A percentile compares a stretch with the other conserved stretches of the same genome.
Evolutionary conservation across 92 coral and sea anemone species (phyloP).

Genomic region (Pocillopora meandrina): DNA sequence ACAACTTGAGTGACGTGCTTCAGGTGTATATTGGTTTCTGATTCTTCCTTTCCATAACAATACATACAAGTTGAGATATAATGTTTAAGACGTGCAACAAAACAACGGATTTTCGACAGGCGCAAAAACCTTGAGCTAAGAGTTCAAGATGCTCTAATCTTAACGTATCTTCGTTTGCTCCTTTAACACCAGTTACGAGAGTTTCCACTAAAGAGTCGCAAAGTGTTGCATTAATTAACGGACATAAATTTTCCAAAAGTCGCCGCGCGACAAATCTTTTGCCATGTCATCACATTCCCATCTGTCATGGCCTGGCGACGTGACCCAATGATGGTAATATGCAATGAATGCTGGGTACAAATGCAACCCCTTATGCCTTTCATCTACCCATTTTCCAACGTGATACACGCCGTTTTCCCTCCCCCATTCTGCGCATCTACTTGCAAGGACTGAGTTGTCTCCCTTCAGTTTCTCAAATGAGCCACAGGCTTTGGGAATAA

Average conservation of each 20-base stretch:
- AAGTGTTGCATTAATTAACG: too few relatives aligned
- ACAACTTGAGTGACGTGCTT: too few relatives aligned
- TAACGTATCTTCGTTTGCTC: too few relatives aligned
- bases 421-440: constrained; percentile 37
- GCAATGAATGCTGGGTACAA: constrained; percentile 29
- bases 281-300: constrained; percentile 55
- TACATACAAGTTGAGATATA: too few relatives aligned
- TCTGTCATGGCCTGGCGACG: neutral
- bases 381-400: constrained; percentile 9
- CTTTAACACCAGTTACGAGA: too few relatives aligned
- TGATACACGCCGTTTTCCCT: neutral
- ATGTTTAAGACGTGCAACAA: too few relatives aligned
- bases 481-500: constrained; percentile 19
- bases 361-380: neutral
- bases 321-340: constrained; percentile 41
- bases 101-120: too few relatives aligned
- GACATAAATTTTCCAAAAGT: constrained; percentile 42
- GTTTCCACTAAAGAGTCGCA: too few relatives aligned
- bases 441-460: constrained; percentile 34
- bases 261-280: neutral
- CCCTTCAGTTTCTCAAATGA: constrained; percentile 18
- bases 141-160: too few relatives aligned
- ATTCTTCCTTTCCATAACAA: too few relatives aligned
- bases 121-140: too few relatives aligned
- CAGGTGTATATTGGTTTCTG: too few relatives aligned